A percentile compares a stretch with the other conserved stretches of the same genome.
Conservation (phyloP, 2,888 invertebrate genomes). For the Athrips mouffetella region DNA sequence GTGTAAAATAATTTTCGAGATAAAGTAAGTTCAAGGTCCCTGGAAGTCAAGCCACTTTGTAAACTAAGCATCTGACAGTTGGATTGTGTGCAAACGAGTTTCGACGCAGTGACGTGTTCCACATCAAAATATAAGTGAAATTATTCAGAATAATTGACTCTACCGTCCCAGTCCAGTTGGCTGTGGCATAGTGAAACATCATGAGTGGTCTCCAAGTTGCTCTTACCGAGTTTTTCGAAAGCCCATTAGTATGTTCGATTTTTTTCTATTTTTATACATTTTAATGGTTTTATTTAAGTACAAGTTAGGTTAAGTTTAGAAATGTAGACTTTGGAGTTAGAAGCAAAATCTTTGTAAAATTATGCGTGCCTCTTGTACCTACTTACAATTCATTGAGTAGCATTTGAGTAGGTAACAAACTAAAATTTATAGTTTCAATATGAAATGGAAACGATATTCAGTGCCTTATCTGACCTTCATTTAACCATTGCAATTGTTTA, state of each 20-base stretch:
- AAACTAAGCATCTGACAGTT: background rate
- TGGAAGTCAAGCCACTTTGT: background rate
- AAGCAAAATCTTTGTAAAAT: too few species aligned
- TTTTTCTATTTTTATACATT: slow-evolving; percentile 7
- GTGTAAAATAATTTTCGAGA: background rate
- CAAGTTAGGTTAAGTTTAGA: too few species aligned
- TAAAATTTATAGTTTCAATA: too few species aligned
- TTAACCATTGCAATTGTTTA: background rate
- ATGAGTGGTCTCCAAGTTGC: slow-evolving; percentile 55
- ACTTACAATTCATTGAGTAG: too few species aligned
- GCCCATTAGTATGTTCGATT: slow-evolving; percentile 44
- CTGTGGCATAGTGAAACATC: slow-evolving; percentile 14
- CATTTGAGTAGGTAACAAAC: too few species aligned
- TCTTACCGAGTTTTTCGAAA: slow-evolving; percentile 42
- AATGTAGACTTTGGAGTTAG: too few species aligned
- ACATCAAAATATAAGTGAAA: background rate
- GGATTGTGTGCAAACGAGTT: background rate
- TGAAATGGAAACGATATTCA: background rate
- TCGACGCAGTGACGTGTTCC: background rate
- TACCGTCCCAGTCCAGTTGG: background rate
- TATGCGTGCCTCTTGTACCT: too few species aligned
- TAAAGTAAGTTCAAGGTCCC: slow-evolving; percentile 5
- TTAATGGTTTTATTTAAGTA: background rate
- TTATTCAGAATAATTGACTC: background rate
- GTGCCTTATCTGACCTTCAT: slow-evolving; percentile 2